Base-by-base conservation (phyloP, 2,888 invertebrate genomes). In the Melanophora roralis region DNA sequence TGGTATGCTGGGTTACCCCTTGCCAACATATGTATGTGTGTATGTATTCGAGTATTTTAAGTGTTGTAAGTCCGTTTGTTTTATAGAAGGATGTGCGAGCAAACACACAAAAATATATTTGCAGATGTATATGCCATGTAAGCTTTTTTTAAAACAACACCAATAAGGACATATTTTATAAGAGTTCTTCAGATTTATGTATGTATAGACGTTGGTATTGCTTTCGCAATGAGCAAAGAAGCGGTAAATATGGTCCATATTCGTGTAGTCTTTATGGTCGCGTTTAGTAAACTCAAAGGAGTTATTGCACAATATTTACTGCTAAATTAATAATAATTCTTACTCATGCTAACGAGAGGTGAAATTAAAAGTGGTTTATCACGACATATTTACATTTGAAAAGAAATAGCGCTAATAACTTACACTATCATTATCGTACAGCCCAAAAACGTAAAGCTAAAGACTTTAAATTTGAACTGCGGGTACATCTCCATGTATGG, bases 191-290 rank as follows among this genome's bases (percentile, higher is more conserved):
- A 34, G 36, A 53, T 53, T n/a, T 36, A 12, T 11, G 5, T 12
- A 12, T 21, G 47, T 12, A 23, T 36, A 9, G 9, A 36, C 21
- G 12, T 32, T 1, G 27, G 60, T 36, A 53, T 72, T 59, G 27
- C 23, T 65, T 53, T 47, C 49, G 16, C 27, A 55, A 62, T 36
- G 19, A 47, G 40, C 38, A 74, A 76, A 68, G 67, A 57, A 55
- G 67, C 68, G 73, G 55, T 78, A 81, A 86, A 85, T 86, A 84
- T 84, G 85, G 83, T 84, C 83, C 84, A 84, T 83, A 85, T 85
- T 84, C 60, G 82, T 84, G 84, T 87, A 89, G 89, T 88, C 89
- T 89, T 89, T 88, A 88, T 88, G 85, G 86, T 84, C 85, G 84
- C 86, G 85, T 86, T 87, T 87, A 86, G 88, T 87, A 84, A 84